Percentiles rank a stretch among this genome's conserved stretches.
phyloP scores from a whole-genome alignment of 2,888 invertebrate species.

The Drosophila emarginata region DNA sequence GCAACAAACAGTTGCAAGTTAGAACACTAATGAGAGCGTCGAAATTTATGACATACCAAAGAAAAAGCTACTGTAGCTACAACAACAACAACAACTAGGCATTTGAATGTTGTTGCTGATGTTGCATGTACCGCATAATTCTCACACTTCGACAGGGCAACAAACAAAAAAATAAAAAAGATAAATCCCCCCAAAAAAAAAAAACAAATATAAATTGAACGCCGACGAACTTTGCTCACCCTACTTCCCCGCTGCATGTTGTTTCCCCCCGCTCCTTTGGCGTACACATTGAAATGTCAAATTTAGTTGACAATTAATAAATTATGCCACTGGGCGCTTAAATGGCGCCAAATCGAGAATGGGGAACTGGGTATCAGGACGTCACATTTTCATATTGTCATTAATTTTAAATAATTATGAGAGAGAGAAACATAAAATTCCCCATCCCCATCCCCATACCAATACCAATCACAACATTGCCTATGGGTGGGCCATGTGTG shows the following conservation, averaged over 20 bases:
- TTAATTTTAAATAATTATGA: conserved; percentile 77
- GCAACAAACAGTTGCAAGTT: conserved; percentile 37
- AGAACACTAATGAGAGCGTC: conserved; percentile 76
- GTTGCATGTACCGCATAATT: conserved; percentile 70
- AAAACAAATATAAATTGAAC: conserved; percentile 73
- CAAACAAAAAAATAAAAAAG: conserved; percentile 23
- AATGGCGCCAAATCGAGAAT: conserved; percentile 77
- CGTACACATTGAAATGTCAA: conserved; percentile 80
- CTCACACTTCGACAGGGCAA: conserved; percentile 80
- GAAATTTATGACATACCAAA: conserved; percentile 79
- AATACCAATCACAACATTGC: conserved; percentile 65
- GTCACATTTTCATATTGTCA: conserved; percentile 68
- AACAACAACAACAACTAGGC: conserved; percentile 12
- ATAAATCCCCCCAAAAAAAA: conserved; percentile 7
- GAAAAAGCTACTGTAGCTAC: conserved; percentile 19
- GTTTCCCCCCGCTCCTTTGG: conserved; percentile 31
- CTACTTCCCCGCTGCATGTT: not conserved
- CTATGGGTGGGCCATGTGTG: conserved; percentile 68
- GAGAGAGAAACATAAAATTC: conserved; percentile 15
- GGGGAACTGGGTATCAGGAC: conserved; percentile 36
- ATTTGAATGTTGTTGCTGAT: conserved; percentile 23
- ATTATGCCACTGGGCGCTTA: conserved; percentile 76
- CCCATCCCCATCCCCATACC: not conserved
- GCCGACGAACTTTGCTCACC: conserved; percentile 42
- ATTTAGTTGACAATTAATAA: conserved; percentile 82